phyloP scores from a whole-genome alignment of 23 tunicate genomes.

The Phallusia fumigata region DNA sequence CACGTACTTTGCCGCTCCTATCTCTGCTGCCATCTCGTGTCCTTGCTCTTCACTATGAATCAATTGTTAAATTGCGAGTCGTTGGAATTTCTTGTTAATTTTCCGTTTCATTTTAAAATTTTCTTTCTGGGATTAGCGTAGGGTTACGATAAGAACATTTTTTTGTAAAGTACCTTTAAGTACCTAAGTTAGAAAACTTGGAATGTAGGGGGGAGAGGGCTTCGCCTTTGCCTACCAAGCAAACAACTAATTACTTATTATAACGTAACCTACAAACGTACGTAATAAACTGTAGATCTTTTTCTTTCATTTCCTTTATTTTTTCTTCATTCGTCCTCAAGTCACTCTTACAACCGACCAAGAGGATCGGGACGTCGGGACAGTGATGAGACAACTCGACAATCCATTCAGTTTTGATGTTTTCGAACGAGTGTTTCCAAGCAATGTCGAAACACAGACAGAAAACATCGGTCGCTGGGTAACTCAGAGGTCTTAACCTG shows the following conservation, averaged over 20 bases:
- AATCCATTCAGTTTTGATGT: neutral
- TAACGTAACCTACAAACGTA: neutral
- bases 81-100: no score
- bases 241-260: no score
- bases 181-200: no score
- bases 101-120: no score
- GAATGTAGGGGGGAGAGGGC: no score
- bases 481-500: neutral
- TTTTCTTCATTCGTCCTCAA: neutral
- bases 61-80: no score
- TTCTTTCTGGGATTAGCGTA: no score
- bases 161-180: no score
- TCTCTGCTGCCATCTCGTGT: slow-evolving; percentile 4
- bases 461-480: neutral
- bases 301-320: neutral
- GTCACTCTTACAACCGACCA: neutral
- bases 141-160: no score
- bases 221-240: no score
- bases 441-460: neutral
- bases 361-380: neutral
- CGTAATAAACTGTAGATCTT: neutral
- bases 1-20: slow-evolving; percentile 10
- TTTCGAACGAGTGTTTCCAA: neutral
- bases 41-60: neutral
- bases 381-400: neutral